Conservation (phyloP, 64 coral and sea anemone species). For the Trachythela sp. region DNA sequence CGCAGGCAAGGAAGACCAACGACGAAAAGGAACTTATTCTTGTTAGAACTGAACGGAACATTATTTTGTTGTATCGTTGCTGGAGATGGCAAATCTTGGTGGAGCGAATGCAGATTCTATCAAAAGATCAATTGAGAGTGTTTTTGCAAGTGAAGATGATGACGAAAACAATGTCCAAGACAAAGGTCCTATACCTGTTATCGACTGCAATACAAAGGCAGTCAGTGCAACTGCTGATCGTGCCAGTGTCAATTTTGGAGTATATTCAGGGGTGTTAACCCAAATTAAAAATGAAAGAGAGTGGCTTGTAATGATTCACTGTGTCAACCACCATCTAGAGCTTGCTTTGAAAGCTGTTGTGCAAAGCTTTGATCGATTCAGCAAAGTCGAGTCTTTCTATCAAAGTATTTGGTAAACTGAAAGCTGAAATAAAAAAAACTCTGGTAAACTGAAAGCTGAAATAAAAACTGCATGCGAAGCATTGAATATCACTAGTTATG, state of each 20-base stretch:
- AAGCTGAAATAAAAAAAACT: no score
- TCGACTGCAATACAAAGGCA: conserved; percentile 4
- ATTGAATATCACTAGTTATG: no score
- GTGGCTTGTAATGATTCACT: conserved; percentile 41
- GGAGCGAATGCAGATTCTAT: not conserved
- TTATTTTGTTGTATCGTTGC: conserved; percentile 28
- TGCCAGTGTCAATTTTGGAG: conserved; percentile 29
- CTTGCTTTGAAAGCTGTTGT: conserved; percentile 26
- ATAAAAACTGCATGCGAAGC: no score
- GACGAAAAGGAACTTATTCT: conserved; percentile 44
- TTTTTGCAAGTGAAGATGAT: not conserved
- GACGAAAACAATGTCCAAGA: not conserved
- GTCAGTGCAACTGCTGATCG: conserved; percentile 29
- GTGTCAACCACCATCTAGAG: conserved; percentile 40
- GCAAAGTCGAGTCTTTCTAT: no score
- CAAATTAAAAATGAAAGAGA: not conserved
- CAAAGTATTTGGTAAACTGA: no score
- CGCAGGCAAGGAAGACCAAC: conserved; percentile 35
- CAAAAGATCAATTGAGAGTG: not conserved
- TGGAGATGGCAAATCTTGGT: conserved; percentile 25
- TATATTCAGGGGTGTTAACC: conserved; percentile 22
- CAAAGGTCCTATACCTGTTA: not conserved
- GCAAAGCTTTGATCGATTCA: no score
- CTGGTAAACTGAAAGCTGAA: no score
- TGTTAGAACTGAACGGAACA: conserved; percentile 18